These are phyloP conservation scores for Thripadectes ignobilis DNA, from an alignment of 2,797 vertebrate species.

Conservation along the genomic window DNA sequence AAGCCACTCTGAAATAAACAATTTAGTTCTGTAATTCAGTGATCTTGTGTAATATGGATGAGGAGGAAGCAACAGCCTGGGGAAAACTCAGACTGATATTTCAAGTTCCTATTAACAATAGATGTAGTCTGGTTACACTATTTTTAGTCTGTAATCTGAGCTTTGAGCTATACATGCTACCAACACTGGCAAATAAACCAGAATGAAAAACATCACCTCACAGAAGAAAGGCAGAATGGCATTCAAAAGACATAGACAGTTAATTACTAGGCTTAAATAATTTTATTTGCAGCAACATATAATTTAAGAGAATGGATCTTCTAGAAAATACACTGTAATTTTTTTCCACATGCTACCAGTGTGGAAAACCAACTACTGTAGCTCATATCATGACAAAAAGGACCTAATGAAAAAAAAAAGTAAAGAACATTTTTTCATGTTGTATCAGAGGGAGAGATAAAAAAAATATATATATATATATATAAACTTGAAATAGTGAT, in stretches of 20 bases:
- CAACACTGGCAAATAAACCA: neutral
- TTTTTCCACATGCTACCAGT: neutral
- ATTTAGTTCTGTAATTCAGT: neutral
- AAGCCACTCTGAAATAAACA: neutral
- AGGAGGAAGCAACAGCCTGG: neutral
- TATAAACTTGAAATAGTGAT: neutral
- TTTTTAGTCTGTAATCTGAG: neutral
- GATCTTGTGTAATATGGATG: fast-evolving
- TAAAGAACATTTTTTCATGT: neutral
- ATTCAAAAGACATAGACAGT: neutral
- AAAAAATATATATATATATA: neutral
- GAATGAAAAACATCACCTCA: neutral
- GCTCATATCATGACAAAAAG: fast-evolving
- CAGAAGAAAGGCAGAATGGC: neutral
- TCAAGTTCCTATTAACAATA: neutral
- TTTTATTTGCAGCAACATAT: neutral
- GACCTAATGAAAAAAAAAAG: neutral
- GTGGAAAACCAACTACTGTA: neutral
- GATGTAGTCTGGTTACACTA: neutral
- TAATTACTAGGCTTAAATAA: neutral
- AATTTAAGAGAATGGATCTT: neutral
- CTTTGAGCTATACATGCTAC: neutral
- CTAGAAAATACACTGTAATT: neutral
- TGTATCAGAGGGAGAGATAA: neutral
- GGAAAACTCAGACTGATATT: neutral